A percentile compares a stretch with the other conserved stretches of the same genome.
Evolutionary conservation across 2,113 vertebrate species (phyloP).

Genomic region (Montifringilla adamsi): DNA sequence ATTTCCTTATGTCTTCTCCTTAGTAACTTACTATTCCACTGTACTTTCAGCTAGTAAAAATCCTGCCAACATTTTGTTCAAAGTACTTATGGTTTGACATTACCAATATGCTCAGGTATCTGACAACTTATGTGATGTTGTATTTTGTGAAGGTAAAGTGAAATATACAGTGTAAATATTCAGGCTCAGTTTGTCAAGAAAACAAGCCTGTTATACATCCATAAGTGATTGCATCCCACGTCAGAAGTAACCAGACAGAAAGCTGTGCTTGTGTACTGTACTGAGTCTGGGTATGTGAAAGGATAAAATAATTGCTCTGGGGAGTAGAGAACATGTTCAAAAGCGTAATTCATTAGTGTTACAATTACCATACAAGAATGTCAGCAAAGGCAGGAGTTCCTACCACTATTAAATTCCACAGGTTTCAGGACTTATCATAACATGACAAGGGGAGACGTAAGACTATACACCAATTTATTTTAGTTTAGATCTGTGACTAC

Average conservation of each 20-base stretch:
- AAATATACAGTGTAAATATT: not conserved
- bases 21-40: not conserved
- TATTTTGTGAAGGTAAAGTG: not conserved
- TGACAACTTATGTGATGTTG: not conserved
- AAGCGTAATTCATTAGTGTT: not conserved
- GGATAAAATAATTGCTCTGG: not conserved
- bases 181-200: not conserved
- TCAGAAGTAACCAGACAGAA: not conserved
- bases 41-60: not conserved
- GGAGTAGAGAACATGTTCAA: not conserved
- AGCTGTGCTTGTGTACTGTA: not conserved
- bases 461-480: not conserved
- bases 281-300: not conserved
- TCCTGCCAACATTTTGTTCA: not conserved
- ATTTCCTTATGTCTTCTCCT: not conserved
- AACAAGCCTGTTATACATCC: not conserved
- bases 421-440: not conserved
- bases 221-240: not conserved
- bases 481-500: not conserved
- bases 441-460: not conserved
- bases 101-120: not conserved
- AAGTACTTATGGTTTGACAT: not conserved
- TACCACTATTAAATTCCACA: not conserved
- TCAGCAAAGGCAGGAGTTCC: not conserved
- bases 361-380: not conserved